These are phyloP conservation scores for Chrysolina haemoptera DNA, from an alignment of 2,888 invertebrate species.

Conservation along the genomic window DNA sequence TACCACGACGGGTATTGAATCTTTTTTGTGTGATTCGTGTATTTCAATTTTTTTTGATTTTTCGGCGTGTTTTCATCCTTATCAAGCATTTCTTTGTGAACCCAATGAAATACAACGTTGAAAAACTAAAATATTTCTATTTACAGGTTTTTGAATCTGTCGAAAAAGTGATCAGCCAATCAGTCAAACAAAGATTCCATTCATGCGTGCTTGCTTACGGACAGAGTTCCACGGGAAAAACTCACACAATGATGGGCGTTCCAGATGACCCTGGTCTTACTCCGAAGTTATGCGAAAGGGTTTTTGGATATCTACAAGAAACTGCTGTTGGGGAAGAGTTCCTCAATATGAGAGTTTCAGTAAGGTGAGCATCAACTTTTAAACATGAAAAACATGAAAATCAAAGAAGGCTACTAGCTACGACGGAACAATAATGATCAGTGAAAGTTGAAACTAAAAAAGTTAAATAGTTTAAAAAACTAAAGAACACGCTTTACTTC, in stretches of 20 bases:
- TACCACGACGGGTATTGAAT: too few relatives aligned
- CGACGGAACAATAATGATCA: too few relatives aligned
- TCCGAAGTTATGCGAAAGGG: constrained; percentile 72
- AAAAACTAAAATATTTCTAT: constrained; percentile 2
- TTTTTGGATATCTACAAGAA: constrained; percentile 69
- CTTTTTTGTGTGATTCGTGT: too few relatives aligned
- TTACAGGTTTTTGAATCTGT: constrained; percentile 77
- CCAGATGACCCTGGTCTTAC: constrained; percentile 73
- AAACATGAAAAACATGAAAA: too few relatives aligned
- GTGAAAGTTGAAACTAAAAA: too few relatives aligned
- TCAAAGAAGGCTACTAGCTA: too few relatives aligned
- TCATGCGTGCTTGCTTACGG: constrained; percentile 83
- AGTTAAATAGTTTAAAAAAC: too few relatives aligned
- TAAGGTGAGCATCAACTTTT: constrained; percentile 63
- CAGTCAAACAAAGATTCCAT: constrained; percentile 76
- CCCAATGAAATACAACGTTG: too few relatives aligned
- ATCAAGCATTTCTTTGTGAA: too few relatives aligned
- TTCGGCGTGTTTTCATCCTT: too few relatives aligned
- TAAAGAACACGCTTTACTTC: too few relatives aligned
- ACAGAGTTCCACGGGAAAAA: constrained; percentile 84
- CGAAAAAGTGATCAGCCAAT: constrained; percentile 77
- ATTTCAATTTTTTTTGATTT: too few relatives aligned
- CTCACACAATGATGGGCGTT: constrained; percentile 84
- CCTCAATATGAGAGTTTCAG: constrained; percentile 61
- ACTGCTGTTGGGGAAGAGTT: constrained; percentile 64